Percentiles rank a stretch among this genome's conserved stretches.
Evolutionary conservation across 2,888 invertebrate species (phyloP).

Genomic region (Choristoneura rosaceana): DNA sequence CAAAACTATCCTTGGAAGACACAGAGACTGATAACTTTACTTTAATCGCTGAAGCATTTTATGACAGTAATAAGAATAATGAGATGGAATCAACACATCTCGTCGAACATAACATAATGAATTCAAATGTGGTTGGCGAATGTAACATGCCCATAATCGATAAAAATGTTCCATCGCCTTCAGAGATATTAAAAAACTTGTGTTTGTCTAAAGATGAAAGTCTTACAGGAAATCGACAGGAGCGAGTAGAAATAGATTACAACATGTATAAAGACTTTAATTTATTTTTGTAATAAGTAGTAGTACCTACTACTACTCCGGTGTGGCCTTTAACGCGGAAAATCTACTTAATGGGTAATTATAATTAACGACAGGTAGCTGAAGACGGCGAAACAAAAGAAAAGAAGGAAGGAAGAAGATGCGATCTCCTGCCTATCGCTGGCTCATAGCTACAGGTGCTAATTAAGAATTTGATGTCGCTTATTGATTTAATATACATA

Average conservation of each 20-base stretch:
- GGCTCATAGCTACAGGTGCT: no score
- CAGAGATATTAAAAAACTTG: conserved; percentile 87
- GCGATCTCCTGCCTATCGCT: no score
- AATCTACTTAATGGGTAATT: no score
- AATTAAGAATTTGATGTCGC: no score
- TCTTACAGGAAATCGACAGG: conserved; percentile 51
- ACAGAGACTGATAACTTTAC: conserved; percentile 78
- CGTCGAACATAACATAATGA: conserved; percentile 55
- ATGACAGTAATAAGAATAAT: conserved; percentile 48
- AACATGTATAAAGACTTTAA: conserved; percentile 58
- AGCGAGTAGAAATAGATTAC: conserved; percentile 46
- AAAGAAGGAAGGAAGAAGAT: no score
- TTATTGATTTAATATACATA: no score
- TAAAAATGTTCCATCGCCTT: conserved; percentile 87
- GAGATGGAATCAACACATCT: conserved; percentile 40
- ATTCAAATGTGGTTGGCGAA: conserved; percentile 48
- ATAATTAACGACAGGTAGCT: no score
- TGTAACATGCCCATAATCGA: conserved; percentile 62
- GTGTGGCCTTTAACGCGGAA: no score
- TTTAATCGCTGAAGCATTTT: conserved; percentile 65
- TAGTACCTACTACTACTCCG: no score
- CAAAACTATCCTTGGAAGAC: conserved; percentile 78
- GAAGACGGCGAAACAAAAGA: no score
- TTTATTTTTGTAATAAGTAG: conserved; percentile 53
- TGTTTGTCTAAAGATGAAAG: conserved; percentile 83